Evolutionary conservation across 2,888 invertebrate genomes (phyloP).

Genomic region (Erebia palarica): DNA sequence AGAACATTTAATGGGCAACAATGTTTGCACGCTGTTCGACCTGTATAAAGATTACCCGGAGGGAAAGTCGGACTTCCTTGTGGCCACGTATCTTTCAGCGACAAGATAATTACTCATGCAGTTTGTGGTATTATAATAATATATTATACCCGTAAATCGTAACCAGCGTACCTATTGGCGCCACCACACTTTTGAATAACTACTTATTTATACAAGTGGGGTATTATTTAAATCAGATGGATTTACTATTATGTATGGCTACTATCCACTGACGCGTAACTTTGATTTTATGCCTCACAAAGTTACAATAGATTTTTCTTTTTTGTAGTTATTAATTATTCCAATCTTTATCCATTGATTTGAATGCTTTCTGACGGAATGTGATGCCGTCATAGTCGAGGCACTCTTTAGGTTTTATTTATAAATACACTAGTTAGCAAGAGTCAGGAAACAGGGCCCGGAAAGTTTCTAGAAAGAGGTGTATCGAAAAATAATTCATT

Average conservation of each 20-base stretch:
- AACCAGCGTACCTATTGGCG: constrained; percentile 1
- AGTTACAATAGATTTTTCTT: no score
- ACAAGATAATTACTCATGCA: constrained; percentile 53
- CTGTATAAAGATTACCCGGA: constrained; percentile 50
- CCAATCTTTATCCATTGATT: no score
- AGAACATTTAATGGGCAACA: constrained; percentile 31
- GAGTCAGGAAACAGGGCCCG: no score
- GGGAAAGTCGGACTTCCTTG: constrained; percentile 57
- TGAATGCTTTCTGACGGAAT: no score
- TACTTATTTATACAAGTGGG: constrained; percentile 6
- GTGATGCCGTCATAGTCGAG: no score
- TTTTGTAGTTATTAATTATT: no score
- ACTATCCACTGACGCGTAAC: not conserved
- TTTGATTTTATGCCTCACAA: not conserved
- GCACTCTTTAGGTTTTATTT: no score
- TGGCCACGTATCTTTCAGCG: constrained; percentile 59
- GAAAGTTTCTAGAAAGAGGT: no score
- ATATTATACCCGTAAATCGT: constrained; percentile 26
- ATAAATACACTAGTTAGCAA: no score
- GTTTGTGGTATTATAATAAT: constrained; percentile 32
- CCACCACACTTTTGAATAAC: not conserved
- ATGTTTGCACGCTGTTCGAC: constrained; percentile 52
- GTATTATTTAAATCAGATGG: not conserved
- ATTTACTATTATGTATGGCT: not conserved
- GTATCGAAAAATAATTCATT: no score